Percentiles rank a stretch among this genome's conserved stretches.
phyloP scores from a whole-genome alignment of 2,113 vertebrate species.

The Tupaia chinensis region DNA sequence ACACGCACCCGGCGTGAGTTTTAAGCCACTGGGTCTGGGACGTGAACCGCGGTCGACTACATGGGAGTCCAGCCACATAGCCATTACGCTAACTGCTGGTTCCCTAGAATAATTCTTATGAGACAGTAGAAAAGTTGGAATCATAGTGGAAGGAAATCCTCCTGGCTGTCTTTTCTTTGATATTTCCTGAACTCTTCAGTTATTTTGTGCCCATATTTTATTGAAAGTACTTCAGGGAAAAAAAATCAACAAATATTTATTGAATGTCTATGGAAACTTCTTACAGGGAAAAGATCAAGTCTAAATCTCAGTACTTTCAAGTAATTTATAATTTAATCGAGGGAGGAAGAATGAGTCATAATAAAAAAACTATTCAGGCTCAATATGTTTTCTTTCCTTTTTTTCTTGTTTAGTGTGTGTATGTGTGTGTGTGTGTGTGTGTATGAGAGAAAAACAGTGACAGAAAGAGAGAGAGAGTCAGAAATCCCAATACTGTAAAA shows the following conservation, averaged over 20 bases:
- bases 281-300: neutral
- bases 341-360: neutral
- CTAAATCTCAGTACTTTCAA: neutral
- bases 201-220: neutral
- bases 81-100: too few relatives aligned
- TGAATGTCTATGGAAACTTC: neutral
- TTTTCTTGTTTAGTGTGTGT: too few relatives aligned
- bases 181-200: neutral
- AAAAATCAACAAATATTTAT: constrained; percentile 4
- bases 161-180: neutral
- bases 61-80: too few relatives aligned
- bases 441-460: too few relatives aligned
- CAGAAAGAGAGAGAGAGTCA: too few relatives aligned
- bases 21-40: too few relatives aligned
- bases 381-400: neutral
- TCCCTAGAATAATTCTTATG: neutral
- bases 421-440: too few relatives aligned
- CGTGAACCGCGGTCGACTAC: too few relatives aligned
- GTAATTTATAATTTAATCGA: neutral
- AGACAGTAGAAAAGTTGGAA: neutral
- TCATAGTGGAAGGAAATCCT: constrained; percentile 20
- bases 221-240: neutral
- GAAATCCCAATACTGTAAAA: too few relatives aligned
- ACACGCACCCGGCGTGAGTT: too few relatives aligned
- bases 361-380: constrained; percentile 27